phyloP scores from a whole-genome alignment of 2,113 vertebrate species.

The Galbula dea region DNA sequence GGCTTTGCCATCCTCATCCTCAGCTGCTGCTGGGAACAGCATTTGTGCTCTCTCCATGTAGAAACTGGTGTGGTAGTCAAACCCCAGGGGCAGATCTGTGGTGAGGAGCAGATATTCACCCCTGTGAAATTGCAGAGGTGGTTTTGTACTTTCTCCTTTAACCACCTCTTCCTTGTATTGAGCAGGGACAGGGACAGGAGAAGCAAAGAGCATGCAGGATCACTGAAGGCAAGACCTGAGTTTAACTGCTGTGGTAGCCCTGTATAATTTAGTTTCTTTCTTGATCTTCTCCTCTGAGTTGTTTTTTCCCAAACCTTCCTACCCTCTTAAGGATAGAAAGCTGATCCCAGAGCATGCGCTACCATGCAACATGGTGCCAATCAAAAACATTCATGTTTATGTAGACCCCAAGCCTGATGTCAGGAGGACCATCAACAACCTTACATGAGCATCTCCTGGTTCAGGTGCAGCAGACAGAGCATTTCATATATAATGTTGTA shows the following conservation, averaged over 20 bases:
- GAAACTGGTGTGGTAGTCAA: fast-evolving
- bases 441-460: no score
- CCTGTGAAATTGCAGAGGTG: not conserved
- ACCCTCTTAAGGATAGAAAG: not conserved
- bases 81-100: not conserved
- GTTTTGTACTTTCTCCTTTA: not conserved
- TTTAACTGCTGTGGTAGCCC: not conserved
- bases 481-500: fast-evolving
- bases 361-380: not conserved
- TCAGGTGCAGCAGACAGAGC: not conserved
- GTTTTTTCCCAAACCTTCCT: not conserved
- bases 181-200: not conserved
- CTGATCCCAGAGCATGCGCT: not conserved
- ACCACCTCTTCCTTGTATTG: not conserved
- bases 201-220: not conserved
- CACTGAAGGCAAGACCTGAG: not conserved
- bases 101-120: not conserved
- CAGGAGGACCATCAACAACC: not conserved
- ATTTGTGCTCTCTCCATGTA: not conserved
- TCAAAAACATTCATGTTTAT: fast-evolving
- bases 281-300: not conserved
- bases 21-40: not conserved
- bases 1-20: not conserved
- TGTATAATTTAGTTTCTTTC: not conserved
- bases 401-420: not conserved